Evolutionary conservation across 92 coral and sea anemone genomes (phyloP).

Genomic region (Parazoanthus darwini): DNA sequence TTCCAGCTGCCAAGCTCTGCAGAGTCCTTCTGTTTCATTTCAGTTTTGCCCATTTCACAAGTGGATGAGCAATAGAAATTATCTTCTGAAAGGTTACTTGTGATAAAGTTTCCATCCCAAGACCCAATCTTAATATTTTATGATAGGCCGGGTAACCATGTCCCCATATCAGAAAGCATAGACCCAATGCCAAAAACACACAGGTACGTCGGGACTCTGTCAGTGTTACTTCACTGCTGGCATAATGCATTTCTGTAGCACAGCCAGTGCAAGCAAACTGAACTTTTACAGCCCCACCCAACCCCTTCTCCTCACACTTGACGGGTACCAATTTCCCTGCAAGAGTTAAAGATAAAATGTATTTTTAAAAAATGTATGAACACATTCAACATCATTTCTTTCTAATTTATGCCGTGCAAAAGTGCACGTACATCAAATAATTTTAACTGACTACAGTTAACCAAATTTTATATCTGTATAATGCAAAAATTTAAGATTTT

Average conservation of each 20-base stretch:
- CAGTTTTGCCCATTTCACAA: conserved; percentile 34
- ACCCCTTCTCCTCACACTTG: conserved; percentile 33
- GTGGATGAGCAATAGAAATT: conserved; percentile 16
- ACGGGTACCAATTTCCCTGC: conserved; percentile 24
- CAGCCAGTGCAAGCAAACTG: conserved; percentile 52
- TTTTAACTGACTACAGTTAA: too few relatives aligned
- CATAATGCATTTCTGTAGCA: conserved; percentile 32
- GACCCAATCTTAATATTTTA: conserved; percentile 17
- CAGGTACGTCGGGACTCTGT: not conserved
- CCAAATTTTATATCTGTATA: too few relatives aligned
- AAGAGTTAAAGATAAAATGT: too few relatives aligned
- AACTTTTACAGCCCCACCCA: conserved; percentile 51
- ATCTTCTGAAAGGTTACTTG: conserved; percentile 5
- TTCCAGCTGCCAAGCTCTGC: conserved; percentile 39
- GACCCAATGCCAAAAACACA: conserved; percentile 32
- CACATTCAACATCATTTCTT: too few relatives aligned
- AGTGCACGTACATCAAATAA: too few relatives aligned
- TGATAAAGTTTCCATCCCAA: conserved; percentile 18
- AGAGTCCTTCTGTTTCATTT: conserved; percentile 28
- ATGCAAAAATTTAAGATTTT: too few relatives aligned
- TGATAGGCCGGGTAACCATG: conserved; percentile 26
- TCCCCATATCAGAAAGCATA: conserved; percentile 42
- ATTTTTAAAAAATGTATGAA: too few relatives aligned
- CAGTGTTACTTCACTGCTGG: conserved; percentile 50
- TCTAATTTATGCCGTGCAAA: too few relatives aligned